Percentiles rank a stretch among this genome's conserved stretches.
These are phyloP conservation scores for Carassius carassius DNA, from an alignment of 2,113 vertebrate species.

Conservation along the genomic window DNA sequence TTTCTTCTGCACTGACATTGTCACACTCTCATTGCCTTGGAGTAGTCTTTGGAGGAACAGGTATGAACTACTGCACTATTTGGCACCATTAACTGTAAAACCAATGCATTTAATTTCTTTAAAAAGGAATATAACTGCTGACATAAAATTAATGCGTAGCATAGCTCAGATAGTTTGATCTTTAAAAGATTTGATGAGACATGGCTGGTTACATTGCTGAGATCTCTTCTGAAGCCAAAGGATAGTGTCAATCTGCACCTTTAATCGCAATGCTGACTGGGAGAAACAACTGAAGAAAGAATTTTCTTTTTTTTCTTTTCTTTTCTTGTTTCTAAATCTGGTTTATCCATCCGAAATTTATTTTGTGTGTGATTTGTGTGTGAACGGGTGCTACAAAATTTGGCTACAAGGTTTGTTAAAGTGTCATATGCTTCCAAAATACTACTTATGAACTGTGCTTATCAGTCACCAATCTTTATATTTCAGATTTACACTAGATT, in stretches of 20 bases:
- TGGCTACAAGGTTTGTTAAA: neutral
- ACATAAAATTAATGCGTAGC: neutral
- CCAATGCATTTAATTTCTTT: neutral
- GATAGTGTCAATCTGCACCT: neutral
- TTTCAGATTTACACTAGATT: conserved; percentile 6
- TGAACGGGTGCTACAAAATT: neutral
- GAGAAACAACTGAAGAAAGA: neutral
- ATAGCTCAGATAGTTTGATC: neutral
- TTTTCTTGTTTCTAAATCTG: neutral
- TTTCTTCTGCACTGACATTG: conserved; percentile 55
- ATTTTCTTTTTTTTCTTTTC: no score
- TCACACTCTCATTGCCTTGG: conserved; percentile 50
- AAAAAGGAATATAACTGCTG: neutral
- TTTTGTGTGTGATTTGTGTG: neutral
- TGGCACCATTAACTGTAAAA: conserved; percentile 1
- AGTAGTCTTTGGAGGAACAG: conserved; percentile 57
- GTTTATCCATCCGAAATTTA: neutral
- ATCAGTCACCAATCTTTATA: neutral
- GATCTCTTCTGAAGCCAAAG: neutral
- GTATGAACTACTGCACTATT: conserved; percentile 58
- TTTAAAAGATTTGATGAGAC: neutral
- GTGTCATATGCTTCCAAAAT: neutral
- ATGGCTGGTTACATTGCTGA: neutral
- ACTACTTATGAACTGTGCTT: neutral
- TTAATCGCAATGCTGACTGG: neutral